Conservation (phyloP, 2,797 vertebrate genomes). For the Notoglanidium macrostoma region DNA sequence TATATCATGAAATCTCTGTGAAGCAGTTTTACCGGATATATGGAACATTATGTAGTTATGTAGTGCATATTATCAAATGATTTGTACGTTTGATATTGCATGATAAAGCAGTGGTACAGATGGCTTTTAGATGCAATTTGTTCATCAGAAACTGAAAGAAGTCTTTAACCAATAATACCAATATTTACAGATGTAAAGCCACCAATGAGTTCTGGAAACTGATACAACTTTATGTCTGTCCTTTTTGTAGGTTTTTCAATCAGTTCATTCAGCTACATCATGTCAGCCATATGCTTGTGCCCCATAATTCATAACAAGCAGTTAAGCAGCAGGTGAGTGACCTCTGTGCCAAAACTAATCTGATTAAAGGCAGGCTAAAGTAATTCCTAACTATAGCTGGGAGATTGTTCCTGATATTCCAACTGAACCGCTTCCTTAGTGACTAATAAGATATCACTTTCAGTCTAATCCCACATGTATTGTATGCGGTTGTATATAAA, state of each 20-base stretch:
- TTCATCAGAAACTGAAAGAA: not conserved
- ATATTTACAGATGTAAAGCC: not conserved
- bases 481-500: not conserved
- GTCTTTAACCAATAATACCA: too few relatives aligned
- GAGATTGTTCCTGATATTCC: constrained; percentile 44
- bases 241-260: not conserved
- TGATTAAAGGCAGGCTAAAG: constrained; percentile 53
- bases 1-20: not conserved
- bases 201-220: not conserved
- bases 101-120: not conserved
- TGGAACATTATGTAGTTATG: not conserved
- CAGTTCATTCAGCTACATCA: not conserved
- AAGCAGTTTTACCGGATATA: not conserved
- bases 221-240: not conserved
- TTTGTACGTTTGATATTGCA: not conserved
- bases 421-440: constrained; percentile 33
- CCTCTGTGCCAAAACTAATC: constrained; percentile 50
- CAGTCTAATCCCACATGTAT: not conserved
- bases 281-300: not conserved
- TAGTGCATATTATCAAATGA: not conserved
- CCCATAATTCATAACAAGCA: constrained; percentile 37
- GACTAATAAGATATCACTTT: constrained; percentile 10
- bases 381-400: constrained; percentile 53
- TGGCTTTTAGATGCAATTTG: not conserved
- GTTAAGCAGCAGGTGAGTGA: constrained; percentile 37